phyloP scores from a whole-genome alignment of 2,113 vertebrate species.

The Hypocryptadius cinnamomeus region DNA sequence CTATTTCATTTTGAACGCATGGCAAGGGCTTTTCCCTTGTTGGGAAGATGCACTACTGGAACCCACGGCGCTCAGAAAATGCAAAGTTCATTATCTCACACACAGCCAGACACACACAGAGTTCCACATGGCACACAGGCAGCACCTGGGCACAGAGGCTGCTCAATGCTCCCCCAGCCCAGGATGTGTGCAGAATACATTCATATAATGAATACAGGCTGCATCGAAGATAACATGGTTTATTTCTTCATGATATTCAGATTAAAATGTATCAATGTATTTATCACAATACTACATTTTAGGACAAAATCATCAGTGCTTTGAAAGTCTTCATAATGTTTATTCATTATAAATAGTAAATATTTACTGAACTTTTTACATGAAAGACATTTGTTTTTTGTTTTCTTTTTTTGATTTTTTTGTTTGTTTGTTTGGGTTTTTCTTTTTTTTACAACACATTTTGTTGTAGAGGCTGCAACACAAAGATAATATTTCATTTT shows the following conservation, averaged over 20 bases:
- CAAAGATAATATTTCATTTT: slow-evolving; percentile 66
- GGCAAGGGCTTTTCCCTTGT: neutral
- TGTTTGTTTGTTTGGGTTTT: neutral
- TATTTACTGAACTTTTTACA: slow-evolving; percentile 91
- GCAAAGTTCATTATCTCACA: accelerated
- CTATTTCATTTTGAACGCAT: neutral
- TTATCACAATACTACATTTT: slow-evolving; percentile 55
- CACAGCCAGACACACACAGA: neutral
- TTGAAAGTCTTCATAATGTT: slow-evolving; percentile 77
- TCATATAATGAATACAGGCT: neutral
- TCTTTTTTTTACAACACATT: slow-evolving; percentile 74
- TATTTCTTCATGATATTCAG: slow-evolving; percentile 55
- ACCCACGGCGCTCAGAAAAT: neutral
- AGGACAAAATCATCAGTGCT: slow-evolving; percentile 57
- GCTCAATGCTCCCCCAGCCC: neutral
- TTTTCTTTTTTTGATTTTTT: slow-evolving; percentile 33
- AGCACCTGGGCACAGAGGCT: neutral
- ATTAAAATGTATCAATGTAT: slow-evolving; percentile 44
- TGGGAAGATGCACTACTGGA: neutral
- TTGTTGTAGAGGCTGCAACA: slow-evolving; percentile 75
- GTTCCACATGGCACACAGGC: neutral
- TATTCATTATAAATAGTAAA: slow-evolving; percentile 98
- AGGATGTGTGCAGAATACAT: neutral
- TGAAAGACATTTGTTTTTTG: slow-evolving; percentile 71
- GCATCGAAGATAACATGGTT: slow-evolving; percentile 42